phyloP scores from a whole-genome alignment of 2,113 vertebrate species.

The Fukomys damarensis region DNA sequence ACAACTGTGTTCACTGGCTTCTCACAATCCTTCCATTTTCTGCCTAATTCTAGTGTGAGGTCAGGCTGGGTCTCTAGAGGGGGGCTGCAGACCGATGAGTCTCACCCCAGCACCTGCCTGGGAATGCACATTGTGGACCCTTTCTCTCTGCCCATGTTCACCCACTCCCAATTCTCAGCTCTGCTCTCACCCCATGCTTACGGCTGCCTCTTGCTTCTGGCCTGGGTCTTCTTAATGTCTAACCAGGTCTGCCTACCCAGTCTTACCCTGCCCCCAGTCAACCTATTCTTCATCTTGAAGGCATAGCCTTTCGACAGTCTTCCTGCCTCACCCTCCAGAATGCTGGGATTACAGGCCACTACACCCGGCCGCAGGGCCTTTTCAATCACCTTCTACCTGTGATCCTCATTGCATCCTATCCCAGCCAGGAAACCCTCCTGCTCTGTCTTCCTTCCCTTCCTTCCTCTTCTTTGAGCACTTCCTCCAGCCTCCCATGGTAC shows the following conservation, averaged over 20 bases:
- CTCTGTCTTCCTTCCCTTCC: background rate
- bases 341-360: background rate
- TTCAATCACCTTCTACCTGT: background rate
- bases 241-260: background rate
- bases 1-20: background rate
- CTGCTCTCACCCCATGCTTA: rapidly evolving
- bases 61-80: background rate
- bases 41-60: background rate
- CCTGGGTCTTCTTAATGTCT: background rate
- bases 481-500: background rate
- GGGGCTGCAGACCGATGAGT: background rate
- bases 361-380: background rate
- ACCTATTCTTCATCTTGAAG: background rate
- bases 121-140: background rate
- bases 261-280: background rate
- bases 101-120: background rate
- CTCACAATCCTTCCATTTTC: background rate
- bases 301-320: background rate
- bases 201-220: background rate
- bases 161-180: background rate
- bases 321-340: background rate
- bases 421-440: background rate
- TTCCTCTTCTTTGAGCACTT: background rate
- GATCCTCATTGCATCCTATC: background rate
- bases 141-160: background rate